Conservation (phyloP, 2,797 vertebrate species). For the Muscicapa comitata region DNA sequence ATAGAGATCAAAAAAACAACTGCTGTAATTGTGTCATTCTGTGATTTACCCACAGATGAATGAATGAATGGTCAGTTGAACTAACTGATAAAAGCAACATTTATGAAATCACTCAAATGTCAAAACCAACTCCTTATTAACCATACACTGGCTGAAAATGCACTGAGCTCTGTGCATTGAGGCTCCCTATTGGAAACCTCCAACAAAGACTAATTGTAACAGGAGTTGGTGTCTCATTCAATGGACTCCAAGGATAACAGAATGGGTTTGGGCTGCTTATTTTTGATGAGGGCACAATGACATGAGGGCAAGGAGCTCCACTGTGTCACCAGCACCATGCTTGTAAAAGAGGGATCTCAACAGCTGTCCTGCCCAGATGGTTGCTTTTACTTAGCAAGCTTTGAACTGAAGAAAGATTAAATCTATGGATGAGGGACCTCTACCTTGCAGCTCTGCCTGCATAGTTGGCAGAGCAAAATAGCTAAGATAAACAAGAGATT, state of each 20-base stretch:
- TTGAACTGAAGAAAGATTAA: slow-evolving; percentile 16
- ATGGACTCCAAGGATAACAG: background rate
- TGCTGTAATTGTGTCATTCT: background rate
- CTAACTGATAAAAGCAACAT: background rate
- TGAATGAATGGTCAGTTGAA: background rate
- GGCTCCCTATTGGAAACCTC: background rate
- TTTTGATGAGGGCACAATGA: background rate
- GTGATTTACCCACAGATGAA: background rate
- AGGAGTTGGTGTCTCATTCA: background rate
- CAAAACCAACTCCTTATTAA: background rate
- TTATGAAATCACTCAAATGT: background rate
- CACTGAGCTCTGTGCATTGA: background rate
- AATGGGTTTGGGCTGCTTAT: background rate
- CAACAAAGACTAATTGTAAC: background rate
- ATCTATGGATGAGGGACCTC: background rate
- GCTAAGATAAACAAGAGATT: background rate
- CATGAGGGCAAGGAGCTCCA: slow-evolving; percentile 6
- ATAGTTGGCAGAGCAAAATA: background rate
- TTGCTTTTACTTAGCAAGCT: slow-evolving; percentile 32
- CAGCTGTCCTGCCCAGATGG: slow-evolving; percentile 42
- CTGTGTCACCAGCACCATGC: background rate
- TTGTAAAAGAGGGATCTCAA: background rate
- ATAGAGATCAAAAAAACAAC: background rate
- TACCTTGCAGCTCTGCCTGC: background rate
- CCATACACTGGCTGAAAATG: background rate